Percentiles rank a stretch among this genome's conserved stretches.
These are phyloP conservation scores for Aphelocoma californica DNA, from an alignment of 2,797 vertebrate species.

Conservation along the genomic window DNA sequence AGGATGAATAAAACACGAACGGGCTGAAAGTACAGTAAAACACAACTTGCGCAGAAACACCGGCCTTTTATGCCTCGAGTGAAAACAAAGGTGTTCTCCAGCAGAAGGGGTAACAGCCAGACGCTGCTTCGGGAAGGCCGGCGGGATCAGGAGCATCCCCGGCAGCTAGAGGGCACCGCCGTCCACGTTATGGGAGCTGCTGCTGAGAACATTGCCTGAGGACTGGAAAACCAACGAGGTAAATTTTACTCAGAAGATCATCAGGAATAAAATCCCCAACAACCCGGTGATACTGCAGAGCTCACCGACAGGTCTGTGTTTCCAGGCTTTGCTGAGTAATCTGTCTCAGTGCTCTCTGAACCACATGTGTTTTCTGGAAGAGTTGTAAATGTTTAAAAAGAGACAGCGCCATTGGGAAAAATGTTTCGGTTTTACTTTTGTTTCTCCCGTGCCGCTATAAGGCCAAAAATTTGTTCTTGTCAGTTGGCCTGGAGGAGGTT, in stretches of 20 bases:
- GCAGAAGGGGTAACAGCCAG: not conserved
- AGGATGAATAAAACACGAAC: not conserved
- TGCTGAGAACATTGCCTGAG: not conserved
- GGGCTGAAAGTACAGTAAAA: not conserved
- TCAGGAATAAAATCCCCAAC: not conserved
- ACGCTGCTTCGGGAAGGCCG: not conserved
- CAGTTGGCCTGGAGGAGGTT: not conserved
- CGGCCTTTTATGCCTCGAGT: not conserved
- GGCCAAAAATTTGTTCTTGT: not conserved
- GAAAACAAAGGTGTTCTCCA: not conserved
- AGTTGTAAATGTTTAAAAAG: not conserved
- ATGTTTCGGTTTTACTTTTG: accelerated
- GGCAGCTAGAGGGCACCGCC: slow-evolving; percentile 68
- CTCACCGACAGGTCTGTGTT: not conserved
- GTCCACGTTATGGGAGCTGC: not conserved
- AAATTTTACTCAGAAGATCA: not conserved
- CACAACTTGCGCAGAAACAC: not conserved
- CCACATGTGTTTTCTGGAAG: not conserved
- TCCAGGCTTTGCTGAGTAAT: not conserved
- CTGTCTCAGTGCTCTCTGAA: not conserved
- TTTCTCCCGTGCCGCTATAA: not conserved
- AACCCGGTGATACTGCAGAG: not conserved
- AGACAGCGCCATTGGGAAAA: not conserved
- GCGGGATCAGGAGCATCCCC: not conserved
- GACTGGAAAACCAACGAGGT: not conserved